Base-by-base conservation (phyloP, 2,888 invertebrate species). In the Melieria picta region DNA sequence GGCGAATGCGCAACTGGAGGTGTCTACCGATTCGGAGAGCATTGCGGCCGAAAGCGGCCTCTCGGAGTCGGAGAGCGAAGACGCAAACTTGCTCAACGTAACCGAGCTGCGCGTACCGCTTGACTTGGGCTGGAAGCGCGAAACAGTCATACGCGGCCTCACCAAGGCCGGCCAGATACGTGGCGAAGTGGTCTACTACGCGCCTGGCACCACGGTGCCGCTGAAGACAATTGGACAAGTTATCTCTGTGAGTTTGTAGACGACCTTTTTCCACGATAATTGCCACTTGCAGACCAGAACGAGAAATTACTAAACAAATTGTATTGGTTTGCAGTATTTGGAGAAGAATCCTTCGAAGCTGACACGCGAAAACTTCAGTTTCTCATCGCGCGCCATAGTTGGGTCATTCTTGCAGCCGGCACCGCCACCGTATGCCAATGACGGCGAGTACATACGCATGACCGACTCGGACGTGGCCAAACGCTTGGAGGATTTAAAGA, bases 161-260 rank as follows among this genome's bases (percentile, higher is more conserved):
- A 95, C 95, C 6, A 92, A 94, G 78, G 93, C 92, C 80, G 96
- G 97, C 55, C 92, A 93, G 76, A 92, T 95, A 76, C 93, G 94
- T 78, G 97, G 98, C n/a, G 98, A 98, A 83, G 98, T 99, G 61
- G 91, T 92, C 72, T 99, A 99, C 87, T 91, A 92, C 76, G 90
- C 93, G 9, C 92, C 93, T 0, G 91, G 91, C 75, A 89, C 89
- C 13, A 88, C 88, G 7, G 84, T 90, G 78, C 90, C 90, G 77
- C 88, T 93, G 63, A 90, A 90, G 79, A 90, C 90, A 72, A 88
- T 90, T 87, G 91, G 90, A 48, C 92, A 93, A 78, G 86, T 93
- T 76, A 89, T 90, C 70, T 88, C 90, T 87, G 92, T 92, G 84
- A 86, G 88, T 86, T 80, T 80, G 83, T 84, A 84, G 82, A 79